Conservation (phyloP, 1,140 invertebrate genomes). For the Globodera ellingtonae region DNA sequence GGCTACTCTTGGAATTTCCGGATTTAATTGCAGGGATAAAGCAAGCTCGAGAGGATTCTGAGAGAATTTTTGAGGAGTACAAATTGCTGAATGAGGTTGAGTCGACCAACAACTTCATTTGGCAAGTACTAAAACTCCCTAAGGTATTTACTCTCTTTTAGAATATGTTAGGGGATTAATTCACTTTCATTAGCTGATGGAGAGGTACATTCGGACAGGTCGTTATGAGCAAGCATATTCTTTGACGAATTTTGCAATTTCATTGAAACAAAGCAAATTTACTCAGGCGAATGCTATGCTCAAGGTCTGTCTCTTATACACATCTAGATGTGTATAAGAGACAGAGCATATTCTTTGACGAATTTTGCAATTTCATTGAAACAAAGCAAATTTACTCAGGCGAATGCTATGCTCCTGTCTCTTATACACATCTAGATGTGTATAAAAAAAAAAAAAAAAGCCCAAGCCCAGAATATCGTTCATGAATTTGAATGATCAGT, state of each 20-base stretch:
- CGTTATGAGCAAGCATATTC: constrained; percentile 63
- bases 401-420: constrained; percentile 54
- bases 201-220: constrained; percentile 59
- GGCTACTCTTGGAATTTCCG: constrained; percentile 38
- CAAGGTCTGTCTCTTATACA: no score
- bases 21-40: constrained; percentile 33
- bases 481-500: no score
- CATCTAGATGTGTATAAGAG: no score
- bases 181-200: constrained; percentile 55
- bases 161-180: not conserved
- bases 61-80: constrained; percentile 32
- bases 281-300: constrained; percentile 52
- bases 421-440: no score
- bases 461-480: no score
- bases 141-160: constrained; percentile 28
- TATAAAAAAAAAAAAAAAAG: constrained; percentile 21
- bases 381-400: constrained; percentile 50
- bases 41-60: constrained; percentile 29
- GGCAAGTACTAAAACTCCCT: constrained; percentile 44
- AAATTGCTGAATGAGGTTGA: constrained; percentile 39
- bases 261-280: constrained; percentile 52
- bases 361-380: constrained; percentile 59
- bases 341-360: constrained; percentile 61
- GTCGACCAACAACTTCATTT: constrained; percentile 37
- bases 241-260: constrained; percentile 60